phyloP scores from a whole-genome alignment of 2,797 vertebrate species.

The Cichlasoma orientale region DNA sequence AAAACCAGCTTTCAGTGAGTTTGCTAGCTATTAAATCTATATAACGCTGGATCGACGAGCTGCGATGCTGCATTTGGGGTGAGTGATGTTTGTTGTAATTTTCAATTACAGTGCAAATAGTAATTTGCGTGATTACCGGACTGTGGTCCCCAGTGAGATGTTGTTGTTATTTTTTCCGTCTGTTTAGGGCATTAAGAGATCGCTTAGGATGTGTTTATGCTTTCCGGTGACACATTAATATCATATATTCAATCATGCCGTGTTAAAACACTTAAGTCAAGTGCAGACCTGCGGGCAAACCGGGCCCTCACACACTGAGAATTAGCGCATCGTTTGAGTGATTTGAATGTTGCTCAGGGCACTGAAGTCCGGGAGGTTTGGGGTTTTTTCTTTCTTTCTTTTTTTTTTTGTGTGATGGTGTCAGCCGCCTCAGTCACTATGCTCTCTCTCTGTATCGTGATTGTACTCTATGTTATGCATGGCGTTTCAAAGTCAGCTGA shows the following conservation, averaged over 20 bases:
- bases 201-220: neutral
- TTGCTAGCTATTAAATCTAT: slow-evolving; percentile 31
- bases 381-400: slow-evolving; percentile 13
- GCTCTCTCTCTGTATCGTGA: slow-evolving; percentile 13
- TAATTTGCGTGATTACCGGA: neutral
- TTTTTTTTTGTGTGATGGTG: slow-evolving; percentile 5
- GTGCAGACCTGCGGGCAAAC: slow-evolving; percentile 32
- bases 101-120: neutral
- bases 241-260: neutral
- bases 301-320: slow-evolving; percentile 22
- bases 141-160: neutral
- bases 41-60: slow-evolving; percentile 43
- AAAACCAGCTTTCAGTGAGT: slow-evolving; percentile 21
- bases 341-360: slow-evolving; percentile 6
- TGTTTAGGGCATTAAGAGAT: neutral
- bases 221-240: neutral
- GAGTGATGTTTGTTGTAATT: slow-evolving; percentile 59
- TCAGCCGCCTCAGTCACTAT: neutral
- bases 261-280: slow-evolving; percentile 27
- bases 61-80: slow-evolving; percentile 57
- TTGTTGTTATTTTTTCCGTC: neutral
- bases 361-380: neutral
- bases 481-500: slow-evolving; percentile 66
- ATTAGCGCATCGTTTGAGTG: slow-evolving; percentile 15
- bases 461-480: slow-evolving; percentile 31